Conservation (phyloP, 2,797 vertebrate genomes). For the Iguana delicatissima region DNA sequence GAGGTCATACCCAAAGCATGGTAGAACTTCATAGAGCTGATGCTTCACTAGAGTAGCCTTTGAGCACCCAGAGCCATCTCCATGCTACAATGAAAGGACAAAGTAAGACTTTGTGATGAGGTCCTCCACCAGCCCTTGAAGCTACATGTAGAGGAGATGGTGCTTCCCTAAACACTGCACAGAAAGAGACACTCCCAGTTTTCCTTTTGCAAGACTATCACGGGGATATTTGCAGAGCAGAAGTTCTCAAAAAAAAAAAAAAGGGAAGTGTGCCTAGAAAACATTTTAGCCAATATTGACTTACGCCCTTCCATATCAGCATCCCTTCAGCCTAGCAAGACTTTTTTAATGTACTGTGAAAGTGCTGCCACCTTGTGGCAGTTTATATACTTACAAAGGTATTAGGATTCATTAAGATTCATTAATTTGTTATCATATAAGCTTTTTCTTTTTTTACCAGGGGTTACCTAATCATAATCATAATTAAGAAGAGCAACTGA, state of each 20-base stretch:
- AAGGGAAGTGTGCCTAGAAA: neutral
- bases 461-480: neutral
- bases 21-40: no score
- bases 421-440: neutral
- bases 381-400: neutral
- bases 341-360: neutral
- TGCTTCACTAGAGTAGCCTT: no score
- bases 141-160: neutral
- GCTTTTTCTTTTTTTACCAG: neutral
- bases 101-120: no score
- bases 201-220: neutral
- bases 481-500: neutral
- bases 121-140: no score
- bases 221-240: neutral
- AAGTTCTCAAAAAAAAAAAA: neutral
- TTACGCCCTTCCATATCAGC: neutral
- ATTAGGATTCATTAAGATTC: neutral
- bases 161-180: neutral
- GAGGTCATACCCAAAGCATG: no score
- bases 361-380: conserved; percentile 28
- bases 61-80: no score
- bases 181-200: neutral
- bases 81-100: no score
- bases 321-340: no score
- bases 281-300: neutral